These are phyloP conservation scores for Vesta saturnalis DNA, from an alignment of 2,888 invertebrate species.

Conservation along the genomic window DNA sequence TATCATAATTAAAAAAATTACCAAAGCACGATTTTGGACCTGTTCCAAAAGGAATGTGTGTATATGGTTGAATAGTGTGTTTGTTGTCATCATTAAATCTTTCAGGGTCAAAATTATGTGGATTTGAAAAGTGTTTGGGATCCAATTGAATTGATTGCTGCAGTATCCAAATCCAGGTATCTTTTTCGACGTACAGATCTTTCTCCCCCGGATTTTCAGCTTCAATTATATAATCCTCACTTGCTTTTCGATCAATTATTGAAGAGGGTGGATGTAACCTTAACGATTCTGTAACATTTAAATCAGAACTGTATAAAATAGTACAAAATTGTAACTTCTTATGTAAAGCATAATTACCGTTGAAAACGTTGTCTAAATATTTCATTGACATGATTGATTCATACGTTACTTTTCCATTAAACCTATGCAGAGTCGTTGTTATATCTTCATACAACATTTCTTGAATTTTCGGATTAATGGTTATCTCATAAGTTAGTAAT, in stretches of 20 bases:
- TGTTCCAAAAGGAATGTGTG: slow-evolving; percentile 65
- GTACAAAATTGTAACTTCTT: too few relatives aligned
- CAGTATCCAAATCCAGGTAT: slow-evolving; percentile 59
- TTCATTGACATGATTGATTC: not conserved
- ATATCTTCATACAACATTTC: not conserved
- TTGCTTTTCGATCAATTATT: slow-evolving; percentile 62
- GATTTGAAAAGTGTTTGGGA: slow-evolving; percentile 65
- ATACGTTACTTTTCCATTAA: not conserved
- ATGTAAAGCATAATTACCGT: too few relatives aligned
- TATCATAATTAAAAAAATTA: slow-evolving; percentile 18
- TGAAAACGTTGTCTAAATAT: not conserved
- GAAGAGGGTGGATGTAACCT: slow-evolving; percentile 46
- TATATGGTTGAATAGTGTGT: slow-evolving; percentile 62
- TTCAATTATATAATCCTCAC: slow-evolving; percentile 59
- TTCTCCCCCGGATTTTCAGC: slow-evolving; percentile 30
- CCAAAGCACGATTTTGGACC: slow-evolving; percentile 58
- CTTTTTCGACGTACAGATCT: slow-evolving; percentile 1
- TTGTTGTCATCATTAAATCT: slow-evolving; percentile 66
- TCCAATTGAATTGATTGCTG: slow-evolving; percentile 66
- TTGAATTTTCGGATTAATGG: not conserved
- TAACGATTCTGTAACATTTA: not conserved
- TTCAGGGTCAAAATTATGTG: slow-evolving; percentile 64
- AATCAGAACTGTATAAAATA: not conserved
- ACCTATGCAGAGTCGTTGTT: not conserved
- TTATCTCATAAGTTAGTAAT: not conserved